Conservation (phyloP, 2,113 vertebrate genomes). For the Donacobius atricapilla region DNA sequence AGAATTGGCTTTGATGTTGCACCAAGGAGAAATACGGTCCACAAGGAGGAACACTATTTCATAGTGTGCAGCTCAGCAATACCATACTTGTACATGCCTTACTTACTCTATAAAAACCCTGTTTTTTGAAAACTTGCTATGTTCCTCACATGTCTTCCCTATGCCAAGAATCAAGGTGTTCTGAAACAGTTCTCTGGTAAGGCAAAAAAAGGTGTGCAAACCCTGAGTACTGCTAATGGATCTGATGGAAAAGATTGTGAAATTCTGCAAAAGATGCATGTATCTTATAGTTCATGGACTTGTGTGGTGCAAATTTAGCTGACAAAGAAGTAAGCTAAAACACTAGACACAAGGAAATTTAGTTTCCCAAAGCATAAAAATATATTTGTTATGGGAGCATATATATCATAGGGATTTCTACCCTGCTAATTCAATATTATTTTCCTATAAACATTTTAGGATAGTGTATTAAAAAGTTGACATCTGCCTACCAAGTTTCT, state of each 20-base stretch:
- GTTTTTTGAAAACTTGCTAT: neutral
- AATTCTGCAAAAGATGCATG: neutral
- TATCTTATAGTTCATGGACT: neutral
- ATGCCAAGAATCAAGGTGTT: neutral
- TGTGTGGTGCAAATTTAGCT: neutral
- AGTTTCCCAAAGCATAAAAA: neutral
- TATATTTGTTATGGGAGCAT: neutral
- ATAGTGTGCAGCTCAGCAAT: neutral
- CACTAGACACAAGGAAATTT: neutral
- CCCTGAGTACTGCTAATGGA: neutral
- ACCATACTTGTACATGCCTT: neutral
- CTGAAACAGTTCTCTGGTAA: neutral
- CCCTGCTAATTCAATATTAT: neutral
- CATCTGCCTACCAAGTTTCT: neutral
- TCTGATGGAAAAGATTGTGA: neutral
- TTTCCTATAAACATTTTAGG: neutral
- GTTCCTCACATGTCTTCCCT: neutral
- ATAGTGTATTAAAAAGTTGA: neutral
- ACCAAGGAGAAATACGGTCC: neutral
- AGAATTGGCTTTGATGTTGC: neutral
- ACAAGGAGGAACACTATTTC: neutral
- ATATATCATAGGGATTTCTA: neutral
- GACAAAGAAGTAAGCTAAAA: neutral
- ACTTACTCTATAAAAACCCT: neutral
- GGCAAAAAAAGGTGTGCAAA: neutral